Evolutionary conservation across 64 coral and sea anemone genomes (phyloP).

Genomic region (Platygyra sinensis): DNA sequence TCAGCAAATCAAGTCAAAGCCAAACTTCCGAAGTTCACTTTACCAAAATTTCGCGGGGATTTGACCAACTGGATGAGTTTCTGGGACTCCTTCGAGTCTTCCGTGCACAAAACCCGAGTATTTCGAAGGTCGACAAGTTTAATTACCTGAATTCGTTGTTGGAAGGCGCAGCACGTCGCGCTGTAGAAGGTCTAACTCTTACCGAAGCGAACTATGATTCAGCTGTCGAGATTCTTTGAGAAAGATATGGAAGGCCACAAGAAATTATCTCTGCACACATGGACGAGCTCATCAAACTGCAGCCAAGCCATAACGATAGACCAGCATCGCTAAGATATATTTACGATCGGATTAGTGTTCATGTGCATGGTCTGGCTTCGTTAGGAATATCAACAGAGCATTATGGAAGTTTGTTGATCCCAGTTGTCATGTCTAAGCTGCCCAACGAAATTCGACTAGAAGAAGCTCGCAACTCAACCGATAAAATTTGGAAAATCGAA

Average conservation of each 20-base stretch:
- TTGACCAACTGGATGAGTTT: background rate
- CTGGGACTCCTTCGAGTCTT: constrained; percentile 28
- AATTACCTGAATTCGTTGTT: constrained; percentile 42
- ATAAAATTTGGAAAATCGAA: constrained; percentile 40
- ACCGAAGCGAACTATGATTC: background rate
- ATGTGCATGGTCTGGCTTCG: background rate
- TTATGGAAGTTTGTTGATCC: constrained; percentile 30
- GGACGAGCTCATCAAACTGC: constrained; percentile 35
- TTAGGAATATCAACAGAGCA: background rate
- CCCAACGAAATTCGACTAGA: background rate
- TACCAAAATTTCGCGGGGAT: constrained; percentile 1
- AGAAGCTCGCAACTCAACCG: background rate
- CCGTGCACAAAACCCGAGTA: background rate
- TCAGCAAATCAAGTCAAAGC: background rate
- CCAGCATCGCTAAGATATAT: constrained; percentile 6
- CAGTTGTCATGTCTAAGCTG: constrained; percentile 1
- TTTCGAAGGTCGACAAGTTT: constrained; percentile 47
- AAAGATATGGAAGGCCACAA: background rate
- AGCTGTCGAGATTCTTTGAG: background rate
- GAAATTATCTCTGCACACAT: constrained; percentile 42
- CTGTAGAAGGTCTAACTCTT: background rate
- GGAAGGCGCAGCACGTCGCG: background rate
- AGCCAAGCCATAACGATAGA: constrained; percentile 2
- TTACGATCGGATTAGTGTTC: constrained; percentile 21
- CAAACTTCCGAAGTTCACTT: constrained; percentile 11